Percentiles rank a stretch among this genome's conserved stretches.
These are phyloP conservation scores for Ardeotis arabs DNA, from an alignment of 2,113 vertebrate genomes.

Conservation along the genomic window DNA sequence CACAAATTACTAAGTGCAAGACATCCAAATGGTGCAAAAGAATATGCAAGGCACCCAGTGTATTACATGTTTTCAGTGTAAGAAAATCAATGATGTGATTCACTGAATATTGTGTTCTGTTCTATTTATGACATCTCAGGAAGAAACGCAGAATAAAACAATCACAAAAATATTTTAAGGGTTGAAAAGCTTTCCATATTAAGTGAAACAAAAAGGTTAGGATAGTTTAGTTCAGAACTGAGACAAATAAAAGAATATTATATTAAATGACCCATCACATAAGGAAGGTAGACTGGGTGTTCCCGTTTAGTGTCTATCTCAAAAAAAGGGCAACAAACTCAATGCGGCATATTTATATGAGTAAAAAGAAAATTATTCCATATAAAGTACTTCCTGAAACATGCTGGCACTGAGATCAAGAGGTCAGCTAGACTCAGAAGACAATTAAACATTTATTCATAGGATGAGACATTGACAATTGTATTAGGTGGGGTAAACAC, in stretches of 20 bases:
- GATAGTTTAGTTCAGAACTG: constrained; percentile 4
- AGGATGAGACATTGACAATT: not conserved
- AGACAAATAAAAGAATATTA: constrained; percentile 28
- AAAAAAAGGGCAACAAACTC: not conserved
- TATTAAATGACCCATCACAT: constrained; percentile 12
- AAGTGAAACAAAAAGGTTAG: constrained; percentile 47
- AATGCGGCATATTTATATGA: not conserved
- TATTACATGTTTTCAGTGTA: not conserved
- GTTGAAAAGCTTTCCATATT: constrained; percentile 10
- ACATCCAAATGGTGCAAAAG: not conserved
- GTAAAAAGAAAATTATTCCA: not conserved
- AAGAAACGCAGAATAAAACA: constrained; percentile 31
- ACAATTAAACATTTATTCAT: rapidly evolving
- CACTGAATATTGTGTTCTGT: not conserved
- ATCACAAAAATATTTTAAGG: not conserved
- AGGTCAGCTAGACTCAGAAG: not conserved
- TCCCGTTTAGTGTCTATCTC: not conserved
- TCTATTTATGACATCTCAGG: constrained; percentile 13
- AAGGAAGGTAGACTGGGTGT: not conserved
- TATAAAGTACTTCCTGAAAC: not conserved
- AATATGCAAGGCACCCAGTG: not conserved
- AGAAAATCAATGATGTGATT: constrained; percentile 12
- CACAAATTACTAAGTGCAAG: not conserved
- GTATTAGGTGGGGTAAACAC: not conserved
- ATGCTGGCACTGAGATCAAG: not conserved